Percentiles rank a stretch among this genome's conserved stretches.
Evolutionary conservation across 2,888 invertebrate species (phyloP).

Genomic region (Mylabris sibirica): DNA sequence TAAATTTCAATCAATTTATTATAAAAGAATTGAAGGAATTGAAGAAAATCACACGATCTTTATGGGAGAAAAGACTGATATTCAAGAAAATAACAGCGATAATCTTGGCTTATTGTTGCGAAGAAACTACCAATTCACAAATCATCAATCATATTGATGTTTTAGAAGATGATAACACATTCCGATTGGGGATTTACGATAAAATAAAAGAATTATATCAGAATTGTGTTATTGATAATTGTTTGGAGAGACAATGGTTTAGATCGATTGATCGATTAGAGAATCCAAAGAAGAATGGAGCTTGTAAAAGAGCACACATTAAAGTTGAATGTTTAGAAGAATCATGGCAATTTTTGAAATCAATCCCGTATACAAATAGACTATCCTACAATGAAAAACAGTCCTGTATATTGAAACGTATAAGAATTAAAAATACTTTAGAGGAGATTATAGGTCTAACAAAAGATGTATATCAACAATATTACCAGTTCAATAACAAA

Average conservation of each 20-base stretch:
- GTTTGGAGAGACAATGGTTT: constrained; percentile 71
- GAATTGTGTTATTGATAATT: constrained; percentile 67
- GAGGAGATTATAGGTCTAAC: constrained; percentile 74
- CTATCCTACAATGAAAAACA: constrained; percentile 95
- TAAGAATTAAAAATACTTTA: constrained; percentile 80
- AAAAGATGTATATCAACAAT: constrained; percentile 75
- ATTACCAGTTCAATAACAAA: constrained; percentile 79
- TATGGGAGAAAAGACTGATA: constrained; percentile 64
- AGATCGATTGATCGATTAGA: constrained; percentile 67
- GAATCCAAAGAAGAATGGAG: constrained; percentile 68
- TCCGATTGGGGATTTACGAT: constrained; percentile 64
- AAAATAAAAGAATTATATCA: constrained; percentile 72
- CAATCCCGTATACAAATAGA: constrained; percentile 85
- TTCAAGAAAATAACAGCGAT: constrained; percentile 62
- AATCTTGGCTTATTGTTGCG: constrained; percentile 55
- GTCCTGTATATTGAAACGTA: constrained; percentile 91
- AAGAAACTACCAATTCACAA: constrained; percentile 43
- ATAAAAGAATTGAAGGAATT: constrained; percentile 67
- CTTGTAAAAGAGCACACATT: constrained; percentile 70
- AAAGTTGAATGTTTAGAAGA: constrained; percentile 79
- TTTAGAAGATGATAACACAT: constrained; percentile 66
- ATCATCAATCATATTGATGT: constrained; percentile 30
- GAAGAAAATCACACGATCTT: constrained; percentile 62
- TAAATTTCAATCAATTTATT: constrained; percentile 75
- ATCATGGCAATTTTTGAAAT: constrained; percentile 90